phyloP scores from a whole-genome alignment of 2,797 vertebrate genomes.

The Carduelis carduelis region DNA sequence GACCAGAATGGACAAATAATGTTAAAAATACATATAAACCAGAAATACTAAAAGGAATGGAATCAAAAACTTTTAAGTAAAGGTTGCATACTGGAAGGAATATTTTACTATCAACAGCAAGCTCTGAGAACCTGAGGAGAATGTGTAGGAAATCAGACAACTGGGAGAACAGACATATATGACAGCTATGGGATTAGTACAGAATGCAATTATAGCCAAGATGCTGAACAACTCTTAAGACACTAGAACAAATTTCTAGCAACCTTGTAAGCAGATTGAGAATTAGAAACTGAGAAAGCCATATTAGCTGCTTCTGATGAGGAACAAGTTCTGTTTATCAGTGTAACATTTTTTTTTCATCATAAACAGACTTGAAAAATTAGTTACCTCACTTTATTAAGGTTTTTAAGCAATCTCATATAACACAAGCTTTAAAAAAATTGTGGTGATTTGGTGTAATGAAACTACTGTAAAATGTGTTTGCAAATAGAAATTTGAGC shows the following conservation, averaged over 20 bases:
- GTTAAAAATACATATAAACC: background rate
- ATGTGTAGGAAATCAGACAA: background rate
- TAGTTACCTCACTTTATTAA: background rate
- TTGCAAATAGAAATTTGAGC: background rate
- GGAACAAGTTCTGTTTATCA: background rate
- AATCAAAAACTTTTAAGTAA: background rate
- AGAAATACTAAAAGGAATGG: background rate
- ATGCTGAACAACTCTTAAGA: background rate
- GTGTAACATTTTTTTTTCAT: background rate
- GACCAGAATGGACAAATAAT: background rate
- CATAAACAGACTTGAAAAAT: background rate
- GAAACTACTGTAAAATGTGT: background rate
- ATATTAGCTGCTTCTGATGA: background rate
- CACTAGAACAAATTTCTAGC: background rate
- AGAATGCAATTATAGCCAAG: background rate
- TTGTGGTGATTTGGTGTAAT: background rate
- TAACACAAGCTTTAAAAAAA: background rate
- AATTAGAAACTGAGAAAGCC: background rate
- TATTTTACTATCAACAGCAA: background rate
- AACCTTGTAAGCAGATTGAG: background rate
- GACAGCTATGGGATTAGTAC: background rate
- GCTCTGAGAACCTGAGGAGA: background rate
- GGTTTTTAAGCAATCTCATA: background rate
- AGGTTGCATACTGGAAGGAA: background rate
- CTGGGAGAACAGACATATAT: background rate